A percentile compares a stretch with the other conserved stretches of the same genome.
Conservation (phyloP, 2,113 vertebrate species). For the Corythoichthys intestinalis region DNA sequence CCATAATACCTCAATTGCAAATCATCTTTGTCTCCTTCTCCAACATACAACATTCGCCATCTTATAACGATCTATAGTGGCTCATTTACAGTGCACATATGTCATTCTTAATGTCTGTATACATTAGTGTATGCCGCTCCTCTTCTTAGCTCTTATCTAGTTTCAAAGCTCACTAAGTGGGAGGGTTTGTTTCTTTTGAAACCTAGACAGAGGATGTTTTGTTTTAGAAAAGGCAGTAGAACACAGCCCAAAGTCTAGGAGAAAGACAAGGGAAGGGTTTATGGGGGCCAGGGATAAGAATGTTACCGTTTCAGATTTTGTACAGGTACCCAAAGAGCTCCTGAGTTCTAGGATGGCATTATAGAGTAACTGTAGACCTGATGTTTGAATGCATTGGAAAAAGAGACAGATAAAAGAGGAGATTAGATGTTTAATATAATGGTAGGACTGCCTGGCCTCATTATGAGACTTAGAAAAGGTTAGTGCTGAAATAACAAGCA, state of each 20-base stretch:
- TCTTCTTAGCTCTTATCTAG: slow-evolving; percentile 26
- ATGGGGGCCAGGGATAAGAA: slow-evolving; percentile 15
- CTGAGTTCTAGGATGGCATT: slow-evolving; percentile 19
- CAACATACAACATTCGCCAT: slow-evolving; percentile 18
- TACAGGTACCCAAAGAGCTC: slow-evolving; percentile 21
- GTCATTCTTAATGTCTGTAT: neutral
- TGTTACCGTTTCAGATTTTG: slow-evolving; percentile 49
- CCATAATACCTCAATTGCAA: slow-evolving; percentile 39
- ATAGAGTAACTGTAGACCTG: slow-evolving; percentile 18
- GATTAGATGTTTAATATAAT: neutral
- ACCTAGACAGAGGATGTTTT: slow-evolving; percentile 55
- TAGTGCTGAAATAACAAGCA: neutral
- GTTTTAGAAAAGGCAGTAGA: slow-evolving; percentile 33
- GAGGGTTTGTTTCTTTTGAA: slow-evolving; percentile 23
- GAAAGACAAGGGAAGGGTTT: neutral
- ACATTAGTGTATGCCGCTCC: neutral
- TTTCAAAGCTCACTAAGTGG: neutral
- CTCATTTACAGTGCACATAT: slow-evolving; percentile 1
- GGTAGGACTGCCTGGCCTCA: neutral
- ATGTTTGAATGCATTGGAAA: neutral
- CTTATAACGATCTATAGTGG: slow-evolving; percentile 11
- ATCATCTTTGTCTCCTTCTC: slow-evolving; percentile 16
- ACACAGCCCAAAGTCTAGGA: slow-evolving; percentile 14
- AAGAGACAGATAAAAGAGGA: neutral
- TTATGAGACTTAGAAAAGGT: neutral